phyloP scores from a whole-genome alignment of 2,888 invertebrate genomes.

The Diplolepis rosae region DNA sequence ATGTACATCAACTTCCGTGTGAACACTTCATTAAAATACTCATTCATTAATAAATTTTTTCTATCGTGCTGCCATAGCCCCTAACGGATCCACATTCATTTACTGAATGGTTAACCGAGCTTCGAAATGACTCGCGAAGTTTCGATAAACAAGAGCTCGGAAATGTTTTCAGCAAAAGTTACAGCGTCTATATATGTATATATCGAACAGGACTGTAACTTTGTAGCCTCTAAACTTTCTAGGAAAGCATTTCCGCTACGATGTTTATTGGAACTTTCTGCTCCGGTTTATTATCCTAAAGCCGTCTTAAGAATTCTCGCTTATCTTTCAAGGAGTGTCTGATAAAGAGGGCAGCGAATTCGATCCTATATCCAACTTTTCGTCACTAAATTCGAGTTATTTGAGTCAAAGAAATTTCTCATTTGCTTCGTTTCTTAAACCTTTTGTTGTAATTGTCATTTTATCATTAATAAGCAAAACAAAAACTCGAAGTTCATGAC shows the following conservation, averaged over 20 bases:
- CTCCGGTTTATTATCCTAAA: conserved; percentile 22
- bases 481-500: not conserved
- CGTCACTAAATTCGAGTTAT: conserved; percentile 2
- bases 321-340: conserved; percentile 14
- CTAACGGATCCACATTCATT: conserved; percentile 25
- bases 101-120: conserved; percentile 10
- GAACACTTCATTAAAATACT: conserved; percentile 29
- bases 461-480: not conserved
- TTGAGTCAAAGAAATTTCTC: not conserved
- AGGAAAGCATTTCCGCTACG: conserved; percentile 14
- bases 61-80: conserved; percentile 10
- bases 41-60: conserved; percentile 31
- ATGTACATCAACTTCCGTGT: conserved; percentile 20
- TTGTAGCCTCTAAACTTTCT: conserved; percentile 24
- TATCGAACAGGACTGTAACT: conserved; percentile 10
- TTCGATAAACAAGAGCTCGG: conserved; percentile 24
- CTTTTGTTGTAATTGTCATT: not conserved
- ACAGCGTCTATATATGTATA: conserved; percentile 14
- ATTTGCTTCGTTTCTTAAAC: not conserved
- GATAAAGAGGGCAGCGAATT: not conserved
- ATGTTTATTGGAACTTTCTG: conserved; percentile 23
- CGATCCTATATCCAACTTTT: not conserved
- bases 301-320: conserved; percentile 4
- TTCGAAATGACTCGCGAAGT: conserved; percentile 16
- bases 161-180: conserved; percentile 26